Percentiles rank a stretch among this genome's conserved stretches.
Evolutionary conservation across 2,113 vertebrate genomes (phyloP).

Genomic region (Indicator indicator): DNA sequence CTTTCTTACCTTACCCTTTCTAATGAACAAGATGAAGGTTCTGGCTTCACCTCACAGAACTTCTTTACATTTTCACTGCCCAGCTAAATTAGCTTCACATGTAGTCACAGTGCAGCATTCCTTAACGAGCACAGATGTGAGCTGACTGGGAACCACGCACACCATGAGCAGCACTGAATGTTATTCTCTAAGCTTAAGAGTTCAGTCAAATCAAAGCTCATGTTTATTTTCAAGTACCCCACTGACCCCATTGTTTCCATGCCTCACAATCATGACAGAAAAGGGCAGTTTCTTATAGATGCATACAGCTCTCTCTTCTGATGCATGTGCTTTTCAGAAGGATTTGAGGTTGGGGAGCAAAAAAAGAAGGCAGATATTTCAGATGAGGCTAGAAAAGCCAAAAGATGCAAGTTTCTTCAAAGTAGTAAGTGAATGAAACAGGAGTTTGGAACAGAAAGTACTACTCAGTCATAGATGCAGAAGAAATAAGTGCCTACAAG

Average conservation of each 20-base stretch:
- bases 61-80: background rate
- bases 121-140: background rate
- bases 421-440: background rate
- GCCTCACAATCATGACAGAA: background rate
- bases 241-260: background rate
- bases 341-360: accelerated
- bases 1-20: background rate
- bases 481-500: background rate
- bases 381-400: background rate
- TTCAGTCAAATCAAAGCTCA: background rate
- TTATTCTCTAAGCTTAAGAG: background rate
- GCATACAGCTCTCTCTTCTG: background rate
- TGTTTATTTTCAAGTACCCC: background rate
- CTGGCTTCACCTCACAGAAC: background rate
- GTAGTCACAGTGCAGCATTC: background rate
- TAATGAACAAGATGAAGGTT: background rate
- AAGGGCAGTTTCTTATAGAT: background rate
- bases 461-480: background rate
- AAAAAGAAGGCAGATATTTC: background rate
- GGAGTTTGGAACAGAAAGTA: background rate
- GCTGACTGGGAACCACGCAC: background rate
- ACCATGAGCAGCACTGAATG: background rate
- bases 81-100: background rate
- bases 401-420: background rate
- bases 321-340: too few species aligned